Base-by-base conservation (phyloP, 2,888 invertebrate genomes). In the Beris chalybata region DNA sequence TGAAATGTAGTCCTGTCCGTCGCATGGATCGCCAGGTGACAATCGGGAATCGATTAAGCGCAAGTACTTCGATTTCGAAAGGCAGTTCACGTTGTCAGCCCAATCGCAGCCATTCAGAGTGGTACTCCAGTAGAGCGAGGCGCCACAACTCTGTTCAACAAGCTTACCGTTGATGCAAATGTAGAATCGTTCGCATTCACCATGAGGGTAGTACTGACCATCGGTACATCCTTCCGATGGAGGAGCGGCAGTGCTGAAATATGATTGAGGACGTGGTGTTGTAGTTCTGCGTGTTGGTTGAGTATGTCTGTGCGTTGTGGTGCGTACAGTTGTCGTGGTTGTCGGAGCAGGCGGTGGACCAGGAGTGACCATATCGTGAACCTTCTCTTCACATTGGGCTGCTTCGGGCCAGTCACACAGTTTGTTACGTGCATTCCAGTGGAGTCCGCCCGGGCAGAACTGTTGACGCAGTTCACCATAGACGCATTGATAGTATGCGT, bases 381-480 rank as follows among this genome's bases (percentile, higher is more conserved):
- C 11, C 30, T 6, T 13, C 22, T 48, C 13, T 4, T 12, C 80
- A 75, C 93, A 93, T 72, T 88, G 87, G 0, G 91, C 92, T 44
- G 83, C 83, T 53, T 82, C 82, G 0, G 93, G 93, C 93, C 93
- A 93, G 76, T 93, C 93, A 74, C 93, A 93, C 50, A 89, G 83
- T 48, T 84, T 84, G 57, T 83, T 82, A 0, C 82, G 74, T 29
- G 82, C 79, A 72, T 92, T 90, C 92, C 92, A 94, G 76, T 93
- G 92, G 53, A 93, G 78, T 4, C 92, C 92, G 0, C 89, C 88
- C 0, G 92, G 89, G 74, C 93, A 93, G 71, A 85, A 85, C 72
- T 91, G 89, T 71, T 87, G 88, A 43, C 82, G 85, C 75, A 90
- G 80, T 65, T 87, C 86, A 0, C 92, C 92, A 1, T 87, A 84